Conservation (phyloP, 2,888 invertebrate genomes). For the Dioctria linearis region DNA sequence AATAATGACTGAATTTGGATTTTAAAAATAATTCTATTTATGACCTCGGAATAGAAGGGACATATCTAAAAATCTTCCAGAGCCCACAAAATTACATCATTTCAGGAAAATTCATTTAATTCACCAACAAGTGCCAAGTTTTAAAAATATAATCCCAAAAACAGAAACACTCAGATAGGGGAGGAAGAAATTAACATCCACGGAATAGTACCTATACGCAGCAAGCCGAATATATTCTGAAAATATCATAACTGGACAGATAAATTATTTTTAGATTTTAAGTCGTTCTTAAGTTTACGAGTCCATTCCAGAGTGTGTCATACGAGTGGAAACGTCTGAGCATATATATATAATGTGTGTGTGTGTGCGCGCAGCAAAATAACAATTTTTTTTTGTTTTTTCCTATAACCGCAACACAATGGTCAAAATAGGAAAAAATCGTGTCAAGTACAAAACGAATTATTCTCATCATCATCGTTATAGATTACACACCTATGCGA, state of each 20-base stretch:
- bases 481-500: neutral
- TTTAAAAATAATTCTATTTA: too few relatives aligned
- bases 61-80: neutral
- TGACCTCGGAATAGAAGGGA: neutral
- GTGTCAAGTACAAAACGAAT: slow-evolving; percentile 39
- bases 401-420: neutral
- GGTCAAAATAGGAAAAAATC: slow-evolving; percentile 21
- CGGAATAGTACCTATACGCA: neutral
- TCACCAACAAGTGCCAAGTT: slow-evolving; percentile 24
- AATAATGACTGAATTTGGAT: neutral
- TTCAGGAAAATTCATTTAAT: neutral
- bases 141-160: slow-evolving; percentile 42
- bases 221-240: neutral
- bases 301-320: neutral
- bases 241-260: slow-evolving; percentile 52
- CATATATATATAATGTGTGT: too few relatives aligned
- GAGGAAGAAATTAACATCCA: slow-evolving; percentile 33
- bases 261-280: slow-evolving; percentile 38
- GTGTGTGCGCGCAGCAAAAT: neutral
- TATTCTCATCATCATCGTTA: slow-evolving; percentile 24
- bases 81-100: neutral
- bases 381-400: neutral
- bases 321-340: too few relatives aligned
- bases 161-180: neutral
- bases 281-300: neutral